Conservation (phyloP, 1,140 invertebrate genomes). For the Ceratosolen solmsi region DNA sequence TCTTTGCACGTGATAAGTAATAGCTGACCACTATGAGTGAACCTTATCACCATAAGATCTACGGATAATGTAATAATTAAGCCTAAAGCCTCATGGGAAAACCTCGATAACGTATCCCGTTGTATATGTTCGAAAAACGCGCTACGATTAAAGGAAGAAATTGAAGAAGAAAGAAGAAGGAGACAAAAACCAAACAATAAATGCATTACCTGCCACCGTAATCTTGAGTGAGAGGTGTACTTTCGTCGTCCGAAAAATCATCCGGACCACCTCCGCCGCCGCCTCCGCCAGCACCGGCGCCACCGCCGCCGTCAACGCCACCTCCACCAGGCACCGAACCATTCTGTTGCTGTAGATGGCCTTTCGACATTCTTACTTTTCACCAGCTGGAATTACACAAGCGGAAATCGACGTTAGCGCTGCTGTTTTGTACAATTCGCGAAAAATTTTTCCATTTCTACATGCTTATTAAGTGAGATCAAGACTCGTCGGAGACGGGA, state of each 20-base stretch:
- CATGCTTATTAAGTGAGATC: background rate
- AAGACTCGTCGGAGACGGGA: background rate
- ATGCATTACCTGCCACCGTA: slow-evolving; percentile 86
- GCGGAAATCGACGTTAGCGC: background rate
- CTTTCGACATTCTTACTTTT: slow-evolving; percentile 66
- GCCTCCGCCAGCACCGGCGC: slow-evolving; percentile 74
- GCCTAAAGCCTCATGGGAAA: background rate
- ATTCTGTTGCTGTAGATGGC: slow-evolving; percentile 67
- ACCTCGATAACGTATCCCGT: background rate
- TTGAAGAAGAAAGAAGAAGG: too few relatives aligned
- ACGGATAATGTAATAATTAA: background rate
- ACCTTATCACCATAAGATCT: background rate
- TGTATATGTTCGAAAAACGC: too few relatives aligned
- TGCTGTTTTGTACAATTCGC: background rate
- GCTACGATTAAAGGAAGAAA: background rate
- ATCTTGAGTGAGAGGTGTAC: slow-evolving; percentile 86
- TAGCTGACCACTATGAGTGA: background rate
- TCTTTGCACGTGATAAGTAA: background rate
- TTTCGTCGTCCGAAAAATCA: slow-evolving; percentile 88
- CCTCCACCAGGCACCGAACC: slow-evolving; percentile 78
- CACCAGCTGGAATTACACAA: slow-evolving; percentile 45
- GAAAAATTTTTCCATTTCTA: background rate
- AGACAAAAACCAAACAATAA: background rate
- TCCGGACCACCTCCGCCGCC: slow-evolving; percentile 78
- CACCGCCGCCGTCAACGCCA: slow-evolving; percentile 76